Base-by-base conservation (phyloP, 2,113 vertebrate species). In the Ramphastos sulfuratus region DNA sequence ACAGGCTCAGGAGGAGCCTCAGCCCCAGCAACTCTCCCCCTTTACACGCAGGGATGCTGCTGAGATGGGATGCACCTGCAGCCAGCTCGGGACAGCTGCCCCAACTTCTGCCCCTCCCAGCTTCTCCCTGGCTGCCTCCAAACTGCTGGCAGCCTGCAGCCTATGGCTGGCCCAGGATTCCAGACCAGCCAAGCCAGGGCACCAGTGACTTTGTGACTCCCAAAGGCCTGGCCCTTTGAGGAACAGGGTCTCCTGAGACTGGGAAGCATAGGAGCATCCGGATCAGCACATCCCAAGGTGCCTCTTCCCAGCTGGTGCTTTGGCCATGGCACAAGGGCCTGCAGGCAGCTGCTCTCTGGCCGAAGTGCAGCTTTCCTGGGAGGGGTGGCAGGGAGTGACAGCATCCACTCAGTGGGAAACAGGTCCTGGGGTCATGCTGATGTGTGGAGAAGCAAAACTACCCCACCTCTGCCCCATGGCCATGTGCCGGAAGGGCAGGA, bases 401-500 rank as follows among this genome's bases (percentile, higher is more conserved):
- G 61, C 66, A 64, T 19, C 44, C 1, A 21, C 33, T 6, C 0
- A 0, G 25, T 3, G 0, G 33, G 27, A 9, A 56, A 13, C 39
- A 3, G 19, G 44, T 15, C 46, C 37, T 7, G 5, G 55, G 24
- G 48, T 10, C 8, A 1, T 30, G 31, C 66, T 27, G 60, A 3
- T 3, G 27, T 11, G n/a, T 8, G 19, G 31, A 60, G 59, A 50
- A 48, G 44, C 31, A 17, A 50, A 1, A 5, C 1, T 35, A 21
- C 11, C 33, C 17, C 65, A 39, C 21, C 30, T 28, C 39, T 31
- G 23, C 39, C 28, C 18, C 30, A 8, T 0, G 3, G 55, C 28
- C 5, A 0, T 33, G 4, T 1, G 0, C 63, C 3, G 0, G 16
- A 31, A 17, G 60, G 37, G n/a, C 67, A 39, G 44, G 21, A 52